phyloP scores from a whole-genome alignment of 2,888 invertebrate genomes.

The Reticulitermes lucifugus region DNA sequence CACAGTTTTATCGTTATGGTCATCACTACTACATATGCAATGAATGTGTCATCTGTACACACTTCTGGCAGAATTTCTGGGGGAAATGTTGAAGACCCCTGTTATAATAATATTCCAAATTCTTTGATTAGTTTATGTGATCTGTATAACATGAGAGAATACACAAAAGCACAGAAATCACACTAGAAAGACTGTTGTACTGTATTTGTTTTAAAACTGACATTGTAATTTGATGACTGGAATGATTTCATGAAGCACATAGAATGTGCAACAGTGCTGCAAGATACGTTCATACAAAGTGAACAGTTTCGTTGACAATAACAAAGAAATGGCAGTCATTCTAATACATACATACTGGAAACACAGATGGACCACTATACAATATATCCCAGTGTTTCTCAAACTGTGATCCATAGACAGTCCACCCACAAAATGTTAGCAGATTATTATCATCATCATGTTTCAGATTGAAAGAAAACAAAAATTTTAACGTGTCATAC shows the following conservation, averaged over 20 bases:
- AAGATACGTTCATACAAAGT: not conserved
- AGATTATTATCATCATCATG: too few relatives aligned
- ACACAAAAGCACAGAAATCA: not conserved
- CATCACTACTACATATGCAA: too few relatives aligned
- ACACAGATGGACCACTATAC: too few relatives aligned
- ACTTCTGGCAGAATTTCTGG: not conserved
- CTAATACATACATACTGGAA: too few relatives aligned
- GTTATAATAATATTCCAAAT: not conserved
- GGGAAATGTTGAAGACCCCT: not conserved
- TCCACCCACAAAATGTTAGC: too few relatives aligned
- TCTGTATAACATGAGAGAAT: not conserved
- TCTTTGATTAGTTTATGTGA: not conserved
- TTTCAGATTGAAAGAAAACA: too few relatives aligned
- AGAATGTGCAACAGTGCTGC: not conserved
- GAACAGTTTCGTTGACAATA: not conserved
- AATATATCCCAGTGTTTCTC: too few relatives aligned
- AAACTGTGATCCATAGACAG: too few relatives aligned
- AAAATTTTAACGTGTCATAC: too few relatives aligned
- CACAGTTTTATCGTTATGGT: too few relatives aligned
- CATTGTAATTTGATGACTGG: not conserved
- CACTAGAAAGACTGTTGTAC: conserved; percentile 1
- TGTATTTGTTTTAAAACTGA: conserved; percentile 1
- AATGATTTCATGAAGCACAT: not conserved
- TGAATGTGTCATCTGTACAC: not conserved
- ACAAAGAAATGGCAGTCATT: too few relatives aligned